These are phyloP conservation scores for Didymodactylos carnosus DNA, from an alignment of 2,888 invertebrate species.

Conservation along the genomic window DNA sequence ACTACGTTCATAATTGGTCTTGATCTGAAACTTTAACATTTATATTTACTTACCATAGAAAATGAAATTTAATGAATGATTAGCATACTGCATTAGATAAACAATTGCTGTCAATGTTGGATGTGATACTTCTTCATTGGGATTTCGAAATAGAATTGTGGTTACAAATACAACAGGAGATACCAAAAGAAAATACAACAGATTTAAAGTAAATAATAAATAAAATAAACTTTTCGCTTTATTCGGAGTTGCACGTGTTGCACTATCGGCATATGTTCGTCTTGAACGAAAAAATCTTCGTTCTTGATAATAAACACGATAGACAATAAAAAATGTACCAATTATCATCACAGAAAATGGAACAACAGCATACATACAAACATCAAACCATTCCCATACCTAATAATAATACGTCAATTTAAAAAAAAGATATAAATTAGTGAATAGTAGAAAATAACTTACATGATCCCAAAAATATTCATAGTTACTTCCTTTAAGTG, in stretches of 20 bases:
- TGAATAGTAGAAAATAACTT: neutral
- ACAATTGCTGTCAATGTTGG: neutral
- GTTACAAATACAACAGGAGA: conserved; percentile 3
- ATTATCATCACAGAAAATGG: conserved; percentile 8
- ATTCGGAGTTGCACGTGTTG: neutral
- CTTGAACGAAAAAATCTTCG: neutral
- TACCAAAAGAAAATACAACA: conserved; percentile 6
- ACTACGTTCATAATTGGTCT: too few species aligned
- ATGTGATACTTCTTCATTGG: neutral
- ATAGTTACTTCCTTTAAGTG: neutral
- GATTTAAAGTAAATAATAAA: conserved; percentile 8
- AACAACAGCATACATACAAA: conserved; percentile 7
- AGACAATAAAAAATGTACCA: conserved; percentile 8
- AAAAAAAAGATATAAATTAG: too few species aligned
- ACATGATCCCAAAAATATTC: conserved; percentile 10
- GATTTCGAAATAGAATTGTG: neutral
- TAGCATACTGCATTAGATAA: conserved; percentile 11
- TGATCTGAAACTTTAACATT: too few species aligned
- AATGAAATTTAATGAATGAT: conserved; percentile 14
- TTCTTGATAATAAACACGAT: neutral
- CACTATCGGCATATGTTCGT: neutral
- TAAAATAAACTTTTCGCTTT: conserved; percentile 11
- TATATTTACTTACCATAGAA: neutral
- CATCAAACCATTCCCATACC: conserved; percentile 8
- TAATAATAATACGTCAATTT: neutral